These are phyloP conservation scores for Platycnemis pennipes DNA, from an alignment of 2,888 invertebrate genomes.

Conservation along the genomic window DNA sequence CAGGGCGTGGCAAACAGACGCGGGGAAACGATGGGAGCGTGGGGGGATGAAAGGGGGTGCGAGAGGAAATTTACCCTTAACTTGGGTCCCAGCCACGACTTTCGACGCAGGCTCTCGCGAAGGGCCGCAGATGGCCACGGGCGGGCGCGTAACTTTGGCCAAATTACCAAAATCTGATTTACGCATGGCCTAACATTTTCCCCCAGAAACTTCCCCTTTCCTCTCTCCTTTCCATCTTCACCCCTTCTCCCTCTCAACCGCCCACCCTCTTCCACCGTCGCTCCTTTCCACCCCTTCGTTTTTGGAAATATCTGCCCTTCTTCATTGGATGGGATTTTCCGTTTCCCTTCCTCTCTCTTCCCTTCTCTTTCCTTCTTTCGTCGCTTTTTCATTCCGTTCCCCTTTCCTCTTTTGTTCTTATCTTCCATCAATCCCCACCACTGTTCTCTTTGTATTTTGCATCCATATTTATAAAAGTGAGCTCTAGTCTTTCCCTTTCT, in stretches of 20 bases:
- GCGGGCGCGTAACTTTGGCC: conserved; percentile 59
- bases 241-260: background rate
- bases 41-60: background rate
- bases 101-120: conserved; percentile 42
- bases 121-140: conserved; percentile 62
- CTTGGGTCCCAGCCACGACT: conserved; percentile 38
- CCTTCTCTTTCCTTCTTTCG: too few species aligned
- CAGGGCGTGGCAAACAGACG: too few species aligned
- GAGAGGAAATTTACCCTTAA: conserved; percentile 30
- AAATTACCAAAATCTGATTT: conserved; percentile 66
- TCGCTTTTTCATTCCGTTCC: too few species aligned
- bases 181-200: conserved; percentile 65
- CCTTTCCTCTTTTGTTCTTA: too few species aligned
- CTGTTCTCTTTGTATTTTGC: too few species aligned
- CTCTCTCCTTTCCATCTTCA: background rate
- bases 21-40: background rate
- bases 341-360: background rate
- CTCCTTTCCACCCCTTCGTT: background rate
- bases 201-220: conserved; percentile 2
- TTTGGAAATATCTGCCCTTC: too few species aligned
- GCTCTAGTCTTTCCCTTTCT: too few species aligned
- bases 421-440: too few species aligned
- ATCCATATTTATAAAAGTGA: too few species aligned
- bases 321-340: too few species aligned
- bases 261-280: background rate